Conservation (phyloP, 1,140 invertebrate species). For the Drosophila serrata region DNA sequence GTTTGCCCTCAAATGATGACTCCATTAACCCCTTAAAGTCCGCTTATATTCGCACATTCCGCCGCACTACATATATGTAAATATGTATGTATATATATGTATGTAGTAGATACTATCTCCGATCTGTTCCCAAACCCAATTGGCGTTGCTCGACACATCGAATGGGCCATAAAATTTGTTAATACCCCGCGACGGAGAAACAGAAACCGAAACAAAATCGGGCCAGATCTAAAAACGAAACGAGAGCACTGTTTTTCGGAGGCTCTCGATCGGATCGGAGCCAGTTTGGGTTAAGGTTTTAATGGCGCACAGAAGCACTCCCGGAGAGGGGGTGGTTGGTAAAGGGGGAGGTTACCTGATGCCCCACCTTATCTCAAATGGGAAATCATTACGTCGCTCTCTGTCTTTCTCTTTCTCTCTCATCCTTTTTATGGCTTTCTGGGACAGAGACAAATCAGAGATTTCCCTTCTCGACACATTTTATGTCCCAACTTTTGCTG, state of each 20-base stretch:
- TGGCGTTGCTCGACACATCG: conserved; percentile 56
- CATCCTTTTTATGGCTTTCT: conserved; percentile 52
- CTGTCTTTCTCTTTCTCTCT: background rate
- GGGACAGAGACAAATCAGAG: conserved; percentile 66
- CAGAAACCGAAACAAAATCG: conserved; percentile 55
- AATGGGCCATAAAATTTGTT: conserved; percentile 72
- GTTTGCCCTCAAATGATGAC: conserved; percentile 13
- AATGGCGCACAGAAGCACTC: conserved; percentile 46
- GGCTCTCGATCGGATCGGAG: conserved; percentile 33
- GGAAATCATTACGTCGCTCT: conserved; percentile 69
- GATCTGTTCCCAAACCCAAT: conserved; percentile 47
- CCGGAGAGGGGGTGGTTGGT: background rate
- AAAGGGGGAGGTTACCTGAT: conserved; percentile 42
- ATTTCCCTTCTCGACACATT: conserved; percentile 41
- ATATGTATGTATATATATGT: too few species aligned
- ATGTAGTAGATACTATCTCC: conserved; percentile 7
- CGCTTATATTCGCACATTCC: conserved; percentile 36
- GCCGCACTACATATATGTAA: background rate
- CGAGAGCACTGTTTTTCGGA: conserved; percentile 62
- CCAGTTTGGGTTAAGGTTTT: conserved; percentile 36
- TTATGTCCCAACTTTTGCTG: conserved; percentile 76
- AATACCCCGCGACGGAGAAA: conserved; percentile 56
- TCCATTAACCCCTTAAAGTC: conserved; percentile 38
- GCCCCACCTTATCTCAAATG: conserved; percentile 76
- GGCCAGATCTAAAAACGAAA: conserved; percentile 71